A percentile compares a stretch with the other conserved stretches of the same genome.
Evolutionary conservation across 1,140 invertebrate species (phyloP).

Genomic region (Micrasema longulum): DNA sequence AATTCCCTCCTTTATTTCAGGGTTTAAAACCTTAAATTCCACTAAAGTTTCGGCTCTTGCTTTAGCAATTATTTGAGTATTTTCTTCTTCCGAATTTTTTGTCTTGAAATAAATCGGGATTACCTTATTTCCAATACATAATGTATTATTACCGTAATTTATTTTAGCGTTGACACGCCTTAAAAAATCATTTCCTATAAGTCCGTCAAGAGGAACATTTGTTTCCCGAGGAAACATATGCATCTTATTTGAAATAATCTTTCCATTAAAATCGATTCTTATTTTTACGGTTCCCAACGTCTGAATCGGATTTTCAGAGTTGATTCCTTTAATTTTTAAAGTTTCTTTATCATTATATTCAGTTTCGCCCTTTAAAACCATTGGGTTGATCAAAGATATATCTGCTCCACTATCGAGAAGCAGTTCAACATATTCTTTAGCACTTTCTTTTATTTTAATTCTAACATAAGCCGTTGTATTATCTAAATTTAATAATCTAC

Average conservation of each 20-base stretch:
- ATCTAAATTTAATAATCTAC: neutral
- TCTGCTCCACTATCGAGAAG: neutral
- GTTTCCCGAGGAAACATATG: neutral
- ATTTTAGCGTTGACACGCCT: neutral
- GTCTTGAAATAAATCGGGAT: no score
- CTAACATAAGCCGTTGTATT: neutral
- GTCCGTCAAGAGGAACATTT: slow-evolving; percentile 1
- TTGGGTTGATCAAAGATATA: slow-evolving; percentile 2
- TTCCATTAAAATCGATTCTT: neutral
- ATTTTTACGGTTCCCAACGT: neutral
- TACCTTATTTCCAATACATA: no score
- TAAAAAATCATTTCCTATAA: neutral
- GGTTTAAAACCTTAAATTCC: neutral
- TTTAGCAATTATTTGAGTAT: no score
- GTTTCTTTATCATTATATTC: slow-evolving; percentile 7
- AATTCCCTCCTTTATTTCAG: neutral
- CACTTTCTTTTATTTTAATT: neutral
- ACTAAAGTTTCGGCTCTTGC: neutral
- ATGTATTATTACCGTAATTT: neutral
- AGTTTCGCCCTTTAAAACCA: slow-evolving; percentile 5
- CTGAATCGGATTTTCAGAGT: neutral
- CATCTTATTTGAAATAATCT: neutral
- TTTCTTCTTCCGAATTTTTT: no score
- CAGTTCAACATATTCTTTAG: slow-evolving; percentile 1
- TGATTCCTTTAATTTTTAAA: neutral